Conservation (phyloP, 2,797 vertebrate species). For the Chaetophractus vellerosus region DNA sequence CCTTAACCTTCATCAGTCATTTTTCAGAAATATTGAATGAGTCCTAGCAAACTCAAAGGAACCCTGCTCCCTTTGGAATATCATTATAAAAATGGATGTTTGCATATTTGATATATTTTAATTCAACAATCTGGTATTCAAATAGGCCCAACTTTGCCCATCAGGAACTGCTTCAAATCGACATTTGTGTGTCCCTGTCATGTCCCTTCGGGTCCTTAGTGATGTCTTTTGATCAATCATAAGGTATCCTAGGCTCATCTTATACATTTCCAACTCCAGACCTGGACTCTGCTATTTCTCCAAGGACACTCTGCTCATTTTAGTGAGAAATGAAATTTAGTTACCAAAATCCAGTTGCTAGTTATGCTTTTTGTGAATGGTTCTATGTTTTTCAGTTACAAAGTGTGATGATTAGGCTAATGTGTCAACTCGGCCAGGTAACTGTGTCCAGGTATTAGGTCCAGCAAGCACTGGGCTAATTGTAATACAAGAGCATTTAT, state of each 20-base stretch:
- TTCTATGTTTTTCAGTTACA: neutral
- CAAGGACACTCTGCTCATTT: neutral
- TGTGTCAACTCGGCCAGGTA: no score
- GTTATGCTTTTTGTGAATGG: neutral
- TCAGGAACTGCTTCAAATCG: neutral
- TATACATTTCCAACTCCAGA: neutral
- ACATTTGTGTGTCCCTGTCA: neutral
- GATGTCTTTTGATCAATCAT: neutral
- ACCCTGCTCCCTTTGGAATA: neutral
- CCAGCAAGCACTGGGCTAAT: no score
- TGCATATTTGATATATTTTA: neutral
- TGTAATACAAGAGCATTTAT: no score
- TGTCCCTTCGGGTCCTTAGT: neutral
- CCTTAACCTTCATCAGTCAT: neutral
- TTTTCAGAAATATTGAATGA: conserved; percentile 24
- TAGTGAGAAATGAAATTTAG: conserved; percentile 34
- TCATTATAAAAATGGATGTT: neutral
- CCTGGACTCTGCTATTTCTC: conserved; percentile 3
- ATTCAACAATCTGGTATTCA: neutral
- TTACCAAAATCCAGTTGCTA: neutral
- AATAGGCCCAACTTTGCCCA: neutral
- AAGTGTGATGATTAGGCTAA: no score
- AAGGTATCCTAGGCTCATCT: neutral
- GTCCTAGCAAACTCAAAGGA: neutral
- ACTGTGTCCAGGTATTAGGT: no score